Evolutionary conservation across 2,113 vertebrate genomes (phyloP).

Genomic region (Furnarius figulus): DNA sequence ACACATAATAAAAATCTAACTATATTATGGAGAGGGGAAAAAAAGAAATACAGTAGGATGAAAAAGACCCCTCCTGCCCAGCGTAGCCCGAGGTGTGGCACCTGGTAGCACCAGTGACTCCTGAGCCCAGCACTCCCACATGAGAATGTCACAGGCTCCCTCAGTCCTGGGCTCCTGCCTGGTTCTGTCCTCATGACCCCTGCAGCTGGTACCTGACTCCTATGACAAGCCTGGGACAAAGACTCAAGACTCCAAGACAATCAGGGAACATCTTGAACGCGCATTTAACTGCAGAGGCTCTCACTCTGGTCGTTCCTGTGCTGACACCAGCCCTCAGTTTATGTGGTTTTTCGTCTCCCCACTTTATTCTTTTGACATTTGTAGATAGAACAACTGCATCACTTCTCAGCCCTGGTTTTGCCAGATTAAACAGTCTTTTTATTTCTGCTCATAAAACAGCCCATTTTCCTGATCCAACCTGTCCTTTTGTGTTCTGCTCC

Average conservation of each 20-base stretch:
- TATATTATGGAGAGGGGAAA: background rate
- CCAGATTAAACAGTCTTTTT: background rate
- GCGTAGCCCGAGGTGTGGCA: accelerated
- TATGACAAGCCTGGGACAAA: accelerated
- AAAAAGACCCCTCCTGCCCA: background rate
- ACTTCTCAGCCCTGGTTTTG: background rate
- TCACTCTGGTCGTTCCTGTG: background rate
- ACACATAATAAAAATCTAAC: background rate
- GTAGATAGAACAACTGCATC: background rate
- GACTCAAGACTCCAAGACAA: background rate
- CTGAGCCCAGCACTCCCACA: accelerated
- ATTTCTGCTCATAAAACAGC: background rate
- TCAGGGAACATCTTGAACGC: accelerated
- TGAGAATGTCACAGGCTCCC: background rate
- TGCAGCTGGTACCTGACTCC: background rate
- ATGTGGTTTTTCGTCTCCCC: background rate
- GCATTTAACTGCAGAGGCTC: background rate
- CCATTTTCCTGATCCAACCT: background rate
- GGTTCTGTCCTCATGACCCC: background rate
- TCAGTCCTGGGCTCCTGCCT: accelerated
- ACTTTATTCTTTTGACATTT: background rate
- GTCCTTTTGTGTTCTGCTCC: background rate
- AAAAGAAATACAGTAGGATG: background rate
- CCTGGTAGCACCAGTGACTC: accelerated
- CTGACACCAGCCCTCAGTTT: background rate